A percentile compares a stretch with the other conserved stretches of the same genome.
phyloP scores from a whole-genome alignment of 2,797 vertebrate species.

The Typhlichthys eigenmanni region DNA sequence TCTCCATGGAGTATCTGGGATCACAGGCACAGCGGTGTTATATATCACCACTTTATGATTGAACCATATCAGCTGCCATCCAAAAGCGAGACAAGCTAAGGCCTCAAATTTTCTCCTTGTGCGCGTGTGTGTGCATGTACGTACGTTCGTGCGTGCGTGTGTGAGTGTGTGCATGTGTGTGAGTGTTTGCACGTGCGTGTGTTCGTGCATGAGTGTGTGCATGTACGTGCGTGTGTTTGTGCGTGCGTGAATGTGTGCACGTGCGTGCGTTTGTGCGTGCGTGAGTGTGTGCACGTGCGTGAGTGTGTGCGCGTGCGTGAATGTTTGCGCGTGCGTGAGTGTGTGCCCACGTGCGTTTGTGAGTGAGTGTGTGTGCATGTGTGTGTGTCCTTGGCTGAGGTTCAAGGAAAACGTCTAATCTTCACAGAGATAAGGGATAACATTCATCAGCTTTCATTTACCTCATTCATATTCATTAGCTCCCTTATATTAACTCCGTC shows the following conservation, averaged over 20 bases:
- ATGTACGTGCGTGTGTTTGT: not conserved
- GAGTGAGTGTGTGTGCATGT: not conserved
- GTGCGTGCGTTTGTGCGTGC: too few species aligned
- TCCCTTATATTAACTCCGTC: slow-evolving; percentile 57
- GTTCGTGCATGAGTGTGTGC: slow-evolving; percentile 1
- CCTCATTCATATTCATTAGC: slow-evolving; percentile 76
- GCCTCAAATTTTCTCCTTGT: slow-evolving; percentile 67
- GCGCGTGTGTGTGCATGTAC: not conserved
- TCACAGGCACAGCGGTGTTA: slow-evolving; percentile 23
- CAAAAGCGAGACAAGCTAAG: slow-evolving; percentile 56
- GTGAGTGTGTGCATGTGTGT: not conserved
- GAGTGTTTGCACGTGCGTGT: not conserved
- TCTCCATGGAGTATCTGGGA: slow-evolving; percentile 25
- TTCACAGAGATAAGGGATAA: slow-evolving; percentile 76
- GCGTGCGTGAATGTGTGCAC: too few species aligned
- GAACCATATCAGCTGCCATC: slow-evolving; percentile 71
- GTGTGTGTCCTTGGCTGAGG: slow-evolving; percentile 69
- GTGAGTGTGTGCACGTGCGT: too few species aligned
- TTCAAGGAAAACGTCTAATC: slow-evolving; percentile 77
- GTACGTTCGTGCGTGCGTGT: not conserved
- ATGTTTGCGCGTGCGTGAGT: too few species aligned
- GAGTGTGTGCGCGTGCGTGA: slow-evolving; percentile 6
- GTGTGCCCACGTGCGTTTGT: too few species aligned
- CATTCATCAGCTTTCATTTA: slow-evolving; percentile 73
- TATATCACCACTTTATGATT: slow-evolving; percentile 54